Evolutionary conservation across 2,888 invertebrate genomes (phyloP), one percentile per base, ranked within the genome.

Genomic region (Ectemnius continuus): DNA sequence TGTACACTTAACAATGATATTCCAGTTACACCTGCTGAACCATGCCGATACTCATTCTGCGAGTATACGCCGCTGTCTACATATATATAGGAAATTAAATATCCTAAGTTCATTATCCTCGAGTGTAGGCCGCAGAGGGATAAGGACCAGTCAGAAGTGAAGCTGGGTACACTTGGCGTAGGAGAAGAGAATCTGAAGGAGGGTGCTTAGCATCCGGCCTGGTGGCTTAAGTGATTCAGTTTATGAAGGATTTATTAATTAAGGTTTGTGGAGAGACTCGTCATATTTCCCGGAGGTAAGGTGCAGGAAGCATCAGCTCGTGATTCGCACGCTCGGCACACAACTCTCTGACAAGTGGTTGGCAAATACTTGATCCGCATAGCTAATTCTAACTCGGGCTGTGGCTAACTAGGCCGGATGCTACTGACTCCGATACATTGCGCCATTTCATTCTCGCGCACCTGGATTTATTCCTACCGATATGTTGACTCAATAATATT

Each of bases 291-390:
- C 45, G 11, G 61, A 61, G 59, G 28, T 47, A 6, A 13, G 16
- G 14, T 48, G 8, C 61, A 60, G 58, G 72, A 0, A 67, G 58
- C 48, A 61, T 2, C 11, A 52, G 47, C 57, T n/a, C 20, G 11
- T 8, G 20, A 56, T 73, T 59, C 46, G 26, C 62, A n/a, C 57
- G n/a, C 61, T 20, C 20, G 14, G 4, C n/a, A 56, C 58, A 70
- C 64, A 67, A 73, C 60, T 58, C 46, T 14, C 36, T 80, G 80
- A 79, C 84, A 85, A 87, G 85, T 85, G 84, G 81, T 85, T 78
- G 79, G 84, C 85, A 88, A 88, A 88, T 88, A 88, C 88, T 88
- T 87, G 84, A 86, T 82, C 72, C 73, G 59, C 67, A 76, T 70
- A 81, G 78, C 74, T 84, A 82, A 86, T 86, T 83, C 81, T 82